Evolutionary conservation across 2,797 vertebrate species (phyloP).

Genomic region (Arctocebus calabarensis): DNA sequence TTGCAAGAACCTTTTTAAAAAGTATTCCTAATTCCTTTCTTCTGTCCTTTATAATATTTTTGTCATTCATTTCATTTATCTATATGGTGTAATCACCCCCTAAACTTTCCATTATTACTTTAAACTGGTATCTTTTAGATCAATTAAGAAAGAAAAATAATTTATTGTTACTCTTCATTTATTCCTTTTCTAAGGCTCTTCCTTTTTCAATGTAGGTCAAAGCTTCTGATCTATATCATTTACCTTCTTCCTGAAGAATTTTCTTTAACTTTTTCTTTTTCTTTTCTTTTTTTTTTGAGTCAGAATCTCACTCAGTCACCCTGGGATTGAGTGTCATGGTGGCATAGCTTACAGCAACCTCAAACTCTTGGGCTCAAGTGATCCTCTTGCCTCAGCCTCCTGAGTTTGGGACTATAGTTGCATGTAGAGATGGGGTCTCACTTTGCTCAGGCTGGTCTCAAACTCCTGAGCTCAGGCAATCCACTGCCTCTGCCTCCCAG

Average conservation of each 20-base stretch:
- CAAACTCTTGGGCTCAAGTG: no score
- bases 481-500: no score
- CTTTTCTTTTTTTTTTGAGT: no score
- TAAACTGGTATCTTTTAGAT: neutral
- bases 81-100: neutral
- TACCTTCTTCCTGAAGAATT: neutral
- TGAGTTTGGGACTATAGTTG: no score
- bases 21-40: neutral
- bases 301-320: no score
- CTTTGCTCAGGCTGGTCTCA: no score
- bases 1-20: neutral
- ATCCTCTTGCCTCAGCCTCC: no score
- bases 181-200: conserved; percentile 20
- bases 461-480: no score
- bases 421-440: no score
- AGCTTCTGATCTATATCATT: conserved; percentile 6
- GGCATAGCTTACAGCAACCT: no score
- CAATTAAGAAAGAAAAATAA: neutral
- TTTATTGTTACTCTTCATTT: conserved; percentile 39
- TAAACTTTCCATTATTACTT: neutral
- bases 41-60: neutral
- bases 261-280: neutral
- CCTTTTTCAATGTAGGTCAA: neutral
- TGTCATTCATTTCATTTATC: neutral
- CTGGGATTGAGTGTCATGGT: no score